These are phyloP conservation scores for Caenorhabditis sp. DNA, from an alignment of 2,888 invertebrate species.

Conservation along the genomic window DNA sequence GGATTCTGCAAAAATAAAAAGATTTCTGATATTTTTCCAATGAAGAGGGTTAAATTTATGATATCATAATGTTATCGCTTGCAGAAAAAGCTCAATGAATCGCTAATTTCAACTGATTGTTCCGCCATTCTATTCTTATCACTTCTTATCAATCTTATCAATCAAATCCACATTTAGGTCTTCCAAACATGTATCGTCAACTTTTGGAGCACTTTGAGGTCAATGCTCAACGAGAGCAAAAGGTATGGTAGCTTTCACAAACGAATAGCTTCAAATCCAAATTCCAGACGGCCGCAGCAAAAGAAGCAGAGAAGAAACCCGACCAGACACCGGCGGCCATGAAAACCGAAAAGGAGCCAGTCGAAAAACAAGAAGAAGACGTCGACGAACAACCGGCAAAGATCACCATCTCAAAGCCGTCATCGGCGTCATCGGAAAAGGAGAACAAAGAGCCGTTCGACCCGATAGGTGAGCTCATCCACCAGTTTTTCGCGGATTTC, in stretches of 20 bases:
- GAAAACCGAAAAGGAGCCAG: background rate
- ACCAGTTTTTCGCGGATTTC: too few relatives aligned
- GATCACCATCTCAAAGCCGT: background rate
- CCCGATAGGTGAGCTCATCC: constrained; percentile 39
- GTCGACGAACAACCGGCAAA: constrained; percentile 6
- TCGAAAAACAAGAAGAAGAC: background rate
- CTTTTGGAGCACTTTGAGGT: constrained; percentile 44
- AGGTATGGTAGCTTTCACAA: too few relatives aligned
- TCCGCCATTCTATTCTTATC: too few relatives aligned
- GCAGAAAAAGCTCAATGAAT: too few relatives aligned
- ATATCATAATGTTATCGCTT: too few relatives aligned
- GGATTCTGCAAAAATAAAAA: constrained; percentile 11
- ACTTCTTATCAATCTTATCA: background rate
- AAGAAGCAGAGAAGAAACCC: background rate
- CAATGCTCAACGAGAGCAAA: constrained; percentile 29
- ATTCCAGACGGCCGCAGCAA: background rate
- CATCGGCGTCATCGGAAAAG: constrained; percentile 43
- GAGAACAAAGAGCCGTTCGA: constrained; percentile 45
- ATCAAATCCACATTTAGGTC: too few relatives aligned
- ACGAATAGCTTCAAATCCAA: background rate
- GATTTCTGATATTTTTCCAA: background rate
- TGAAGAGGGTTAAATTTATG: background rate
- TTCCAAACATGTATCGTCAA: constrained; percentile 45
- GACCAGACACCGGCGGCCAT: background rate
- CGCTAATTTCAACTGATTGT: too few relatives aligned